Base-by-base conservation (phyloP, 2,888 invertebrate genomes). In the Mimachlamys varia region DNA sequence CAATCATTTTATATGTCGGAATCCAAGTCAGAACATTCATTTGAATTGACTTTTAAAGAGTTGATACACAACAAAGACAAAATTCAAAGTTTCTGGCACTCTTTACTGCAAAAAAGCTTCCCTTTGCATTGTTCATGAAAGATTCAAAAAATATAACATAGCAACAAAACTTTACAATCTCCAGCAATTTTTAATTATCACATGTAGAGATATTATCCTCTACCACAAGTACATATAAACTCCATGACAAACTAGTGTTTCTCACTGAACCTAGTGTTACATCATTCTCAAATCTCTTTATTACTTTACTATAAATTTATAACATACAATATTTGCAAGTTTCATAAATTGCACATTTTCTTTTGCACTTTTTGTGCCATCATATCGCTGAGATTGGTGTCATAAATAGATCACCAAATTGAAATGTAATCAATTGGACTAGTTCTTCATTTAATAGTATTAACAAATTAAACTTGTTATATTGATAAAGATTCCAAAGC, bases 21-120 rank as follows among this genome's bases (percentile, higher is more conserved):
- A 44, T 44, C 44, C 44, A 44, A 44, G 44, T 44, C 44, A 44
- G 44, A 44, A 44, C 3, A 44, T 44, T 44, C 44, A 3, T 44
- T 44, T 44, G 7, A 44, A 53, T 12, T 2, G 13, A 53, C 12
- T 53, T 53, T 7, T 2, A 50, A 50, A 12, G 50, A 76, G 33
- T 10, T 62, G 33, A 76, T 10, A 76, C 12, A 76, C 76, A 76
- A 76, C 76, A 76, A 76, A 27, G 33, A 76, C 76, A 33, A 0
- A 22, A 89, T 17, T 50, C 22, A 89, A 50, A 58, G 88, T 91
- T 92, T 92, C 90, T 90, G 91, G 89, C 92, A 93, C 92, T 92
- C 92, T 93, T 93, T 93, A 93, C 93, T 93, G 93, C 93, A 92
- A 93, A 93, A 90, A 92, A 90, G 90, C 89, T 90, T 91, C 89